Percentiles rank a stretch among this genome's conserved stretches.
These are phyloP conservation scores for Neria commutata DNA, from an alignment of 2,888 invertebrate species.

Conservation along the genomic window DNA sequence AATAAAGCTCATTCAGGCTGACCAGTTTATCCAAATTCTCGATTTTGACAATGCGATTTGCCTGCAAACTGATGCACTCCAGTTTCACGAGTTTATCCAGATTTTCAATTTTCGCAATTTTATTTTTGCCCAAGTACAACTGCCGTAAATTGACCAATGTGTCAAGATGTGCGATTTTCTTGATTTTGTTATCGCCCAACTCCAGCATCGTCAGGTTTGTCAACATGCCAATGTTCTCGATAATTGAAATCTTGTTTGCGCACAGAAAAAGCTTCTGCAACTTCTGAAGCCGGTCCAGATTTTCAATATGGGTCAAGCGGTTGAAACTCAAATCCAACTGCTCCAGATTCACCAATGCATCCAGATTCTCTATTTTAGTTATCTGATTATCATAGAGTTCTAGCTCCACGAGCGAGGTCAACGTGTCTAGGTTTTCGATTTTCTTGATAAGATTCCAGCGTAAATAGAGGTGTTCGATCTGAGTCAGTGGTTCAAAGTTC, in stretches of 20 bases:
- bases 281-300: conserved; percentile 75
- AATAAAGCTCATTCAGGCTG: conserved; percentile 84
- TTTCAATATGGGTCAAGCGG: conserved; percentile 84
- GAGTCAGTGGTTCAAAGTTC: conserved; percentile 78
- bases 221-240: conserved; percentile 85
- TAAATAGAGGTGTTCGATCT: conserved; percentile 80
- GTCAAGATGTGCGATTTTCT: conserved; percentile 87
- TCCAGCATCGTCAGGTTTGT: conserved; percentile 83
- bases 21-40: conserved; percentile 80
- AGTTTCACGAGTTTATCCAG: conserved; percentile 75
- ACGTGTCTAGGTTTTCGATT: conserved; percentile 84
- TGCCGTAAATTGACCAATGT: conserved; percentile 75
- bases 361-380: conserved; percentile 87
- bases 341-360: conserved; percentile 83
- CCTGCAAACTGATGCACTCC: conserved; percentile 85
- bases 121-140: conserved; percentile 93
- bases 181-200: conserved; percentile 91
- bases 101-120: conserved; percentile 86
- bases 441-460: conserved; percentile 95
- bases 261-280: conserved; percentile 85
- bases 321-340: conserved; percentile 95
- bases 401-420: conserved; percentile 81
- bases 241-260: conserved; percentile 85
- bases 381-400: conserved; percentile 99
- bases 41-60: conserved; percentile 85